Evolutionary conservation across 53 echinoderm and acorn worm genomes (phyloP).

Genomic region (Mesocentrotus franciscanus): DNA sequence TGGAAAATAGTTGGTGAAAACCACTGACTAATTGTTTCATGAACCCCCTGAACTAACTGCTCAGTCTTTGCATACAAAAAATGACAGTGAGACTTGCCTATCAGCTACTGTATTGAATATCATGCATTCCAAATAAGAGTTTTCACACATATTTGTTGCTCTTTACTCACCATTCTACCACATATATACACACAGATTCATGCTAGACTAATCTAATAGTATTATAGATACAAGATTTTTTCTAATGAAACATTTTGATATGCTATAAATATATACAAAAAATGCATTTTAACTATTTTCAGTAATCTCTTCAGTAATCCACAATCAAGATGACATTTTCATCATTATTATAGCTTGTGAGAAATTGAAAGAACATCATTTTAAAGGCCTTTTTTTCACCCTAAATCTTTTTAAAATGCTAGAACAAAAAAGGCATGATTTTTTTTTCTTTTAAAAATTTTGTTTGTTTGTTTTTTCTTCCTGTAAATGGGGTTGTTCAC

Average conservation of each 20-base stretch:
- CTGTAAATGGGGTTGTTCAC: background rate
- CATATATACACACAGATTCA: constrained; percentile 41
- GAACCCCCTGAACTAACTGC: background rate
- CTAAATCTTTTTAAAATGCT: too few relatives aligned
- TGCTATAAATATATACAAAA: constrained; percentile 6
- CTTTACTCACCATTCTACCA: constrained; percentile 44
- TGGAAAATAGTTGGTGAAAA: too few relatives aligned
- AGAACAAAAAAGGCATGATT: background rate
- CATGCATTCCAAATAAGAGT: too few relatives aligned
- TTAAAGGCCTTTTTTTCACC: background rate
- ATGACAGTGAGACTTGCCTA: background rate
- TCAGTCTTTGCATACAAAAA: background rate
- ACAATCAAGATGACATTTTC: background rate
- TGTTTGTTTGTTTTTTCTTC: background rate
- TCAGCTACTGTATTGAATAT: background rate
- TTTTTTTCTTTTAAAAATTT: too few relatives aligned
- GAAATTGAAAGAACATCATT: background rate
- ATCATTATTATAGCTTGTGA: background rate
- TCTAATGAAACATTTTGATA: background rate
- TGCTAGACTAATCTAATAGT: constrained; percentile 40
- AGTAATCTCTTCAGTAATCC: background rate
- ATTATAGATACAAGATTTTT: background rate
- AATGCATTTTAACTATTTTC: background rate
- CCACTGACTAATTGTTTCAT: too few relatives aligned
- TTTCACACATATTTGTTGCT: background rate